Conservation (phyloP, 2,888 invertebrate species). For the Phlogophora meticulosa region DNA sequence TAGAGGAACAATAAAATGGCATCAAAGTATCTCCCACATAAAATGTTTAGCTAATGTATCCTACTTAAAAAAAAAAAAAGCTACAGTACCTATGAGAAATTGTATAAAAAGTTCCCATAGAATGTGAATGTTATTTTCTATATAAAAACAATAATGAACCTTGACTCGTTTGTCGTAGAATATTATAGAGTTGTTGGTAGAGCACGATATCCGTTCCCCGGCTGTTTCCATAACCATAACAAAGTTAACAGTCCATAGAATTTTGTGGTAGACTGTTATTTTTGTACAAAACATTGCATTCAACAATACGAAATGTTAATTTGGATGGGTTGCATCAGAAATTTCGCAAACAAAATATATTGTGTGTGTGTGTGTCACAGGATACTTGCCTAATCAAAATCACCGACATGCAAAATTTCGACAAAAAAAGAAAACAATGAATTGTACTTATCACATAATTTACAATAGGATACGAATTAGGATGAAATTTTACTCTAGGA, state of each 20-base stretch:
- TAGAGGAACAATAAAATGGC: not conserved
- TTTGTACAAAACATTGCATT: slow-evolving; percentile 44
- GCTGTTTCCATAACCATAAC: slow-evolving; percentile 58
- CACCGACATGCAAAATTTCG: not conserved
- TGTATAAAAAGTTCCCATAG: slow-evolving; percentile 40
- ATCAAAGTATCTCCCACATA: slow-evolving; percentile 16
- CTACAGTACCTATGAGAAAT: slow-evolving; percentile 28
- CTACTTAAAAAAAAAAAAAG: slow-evolving; percentile 5
- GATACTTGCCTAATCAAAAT: slow-evolving; percentile 24
- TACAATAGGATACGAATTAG: slow-evolving; percentile 13
- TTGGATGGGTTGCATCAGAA: slow-evolving; percentile 30
- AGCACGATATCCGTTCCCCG: slow-evolving; percentile 70
- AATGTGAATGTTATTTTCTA: slow-evolving; percentile 47
- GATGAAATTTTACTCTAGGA: slow-evolving; percentile 10
- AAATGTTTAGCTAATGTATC: slow-evolving; percentile 6
- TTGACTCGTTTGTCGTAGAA: slow-evolving; percentile 50
- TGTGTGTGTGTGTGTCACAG: slow-evolving; percentile 15
- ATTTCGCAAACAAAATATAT: slow-evolving; percentile 34
- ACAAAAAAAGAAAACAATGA: not conserved
- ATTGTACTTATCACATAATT: not conserved
- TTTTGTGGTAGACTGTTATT: slow-evolving; percentile 33
- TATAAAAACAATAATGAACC: slow-evolving; percentile 51
- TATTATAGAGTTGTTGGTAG: slow-evolving; percentile 54
- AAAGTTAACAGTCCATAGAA: slow-evolving; percentile 49
- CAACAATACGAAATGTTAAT: slow-evolving; percentile 47